Percentiles rank a stretch among this genome's conserved stretches.
Conservation (phyloP, 2,113 vertebrate species). For the Callipepla californica region DNA sequence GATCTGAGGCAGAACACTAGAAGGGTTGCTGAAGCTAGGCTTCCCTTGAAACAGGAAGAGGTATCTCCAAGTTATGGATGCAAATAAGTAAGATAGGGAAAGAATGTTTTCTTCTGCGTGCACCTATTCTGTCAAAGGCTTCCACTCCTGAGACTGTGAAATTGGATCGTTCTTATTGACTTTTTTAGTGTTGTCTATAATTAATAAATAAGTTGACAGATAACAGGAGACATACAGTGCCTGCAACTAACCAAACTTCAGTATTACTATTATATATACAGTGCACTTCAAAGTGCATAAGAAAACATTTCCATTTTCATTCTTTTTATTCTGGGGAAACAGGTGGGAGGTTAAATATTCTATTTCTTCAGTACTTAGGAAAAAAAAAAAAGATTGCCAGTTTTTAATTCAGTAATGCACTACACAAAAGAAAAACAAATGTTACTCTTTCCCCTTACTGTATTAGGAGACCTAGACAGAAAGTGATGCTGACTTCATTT, state of each 20-base stretch:
- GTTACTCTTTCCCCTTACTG: neutral
- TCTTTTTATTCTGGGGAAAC: constrained; percentile 26
- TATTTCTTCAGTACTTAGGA: neutral
- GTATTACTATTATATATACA: neutral
- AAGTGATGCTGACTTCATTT: neutral
- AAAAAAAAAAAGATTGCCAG: neutral
- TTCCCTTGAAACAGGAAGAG: neutral
- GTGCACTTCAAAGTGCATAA: constrained; percentile 40
- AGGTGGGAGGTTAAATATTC: constrained; percentile 32
- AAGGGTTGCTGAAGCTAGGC: neutral
- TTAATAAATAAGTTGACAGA: neutral
- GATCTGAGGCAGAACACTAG: neutral
- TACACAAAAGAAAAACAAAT: neutral
- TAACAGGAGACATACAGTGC: neutral
- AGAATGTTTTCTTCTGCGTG: neutral
- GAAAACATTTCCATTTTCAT: constrained; percentile 10
- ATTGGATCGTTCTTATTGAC: neutral
- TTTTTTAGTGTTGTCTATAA: constrained; percentile 34
- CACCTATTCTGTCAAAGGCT: constrained; percentile 52
- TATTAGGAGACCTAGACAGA: neutral
- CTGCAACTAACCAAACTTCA: neutral
- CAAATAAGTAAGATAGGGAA: neutral
- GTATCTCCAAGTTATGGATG: neutral
- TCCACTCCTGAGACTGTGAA: constrained; percentile 23
- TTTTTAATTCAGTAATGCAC: neutral